Conservation (phyloP, 2,888 invertebrate species). For the Pyralis farinalis region DNA sequence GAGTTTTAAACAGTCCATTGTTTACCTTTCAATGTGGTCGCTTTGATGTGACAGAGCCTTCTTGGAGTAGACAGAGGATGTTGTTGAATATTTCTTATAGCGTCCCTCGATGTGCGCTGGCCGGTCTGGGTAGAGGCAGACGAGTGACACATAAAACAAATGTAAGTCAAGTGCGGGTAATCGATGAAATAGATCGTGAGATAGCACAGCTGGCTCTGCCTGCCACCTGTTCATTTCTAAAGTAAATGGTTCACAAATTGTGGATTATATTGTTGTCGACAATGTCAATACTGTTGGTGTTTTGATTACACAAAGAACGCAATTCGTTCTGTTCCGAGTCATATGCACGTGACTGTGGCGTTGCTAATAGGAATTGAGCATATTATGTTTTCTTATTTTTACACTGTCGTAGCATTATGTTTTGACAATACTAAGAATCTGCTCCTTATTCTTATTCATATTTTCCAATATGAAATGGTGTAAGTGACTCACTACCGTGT, state of each 20-base stretch:
- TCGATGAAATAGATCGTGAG: slow-evolving; percentile 47
- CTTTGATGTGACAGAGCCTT: slow-evolving; percentile 71
- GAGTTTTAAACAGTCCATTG: background rate
- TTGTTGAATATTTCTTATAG: slow-evolving; percentile 75
- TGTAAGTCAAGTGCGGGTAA: slow-evolving; percentile 31
- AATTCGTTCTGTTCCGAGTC: background rate
- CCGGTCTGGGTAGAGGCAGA: slow-evolving; percentile 56
- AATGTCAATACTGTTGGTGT: slow-evolving; percentile 4
- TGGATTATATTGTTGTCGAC: slow-evolving; percentile 1
- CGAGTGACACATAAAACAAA: slow-evolving; percentile 31
- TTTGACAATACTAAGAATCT: too few relatives aligned
- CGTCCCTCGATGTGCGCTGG: slow-evolving; percentile 74
- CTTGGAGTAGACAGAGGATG: slow-evolving; percentile 74
- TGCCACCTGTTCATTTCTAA: slow-evolving; percentile 27
- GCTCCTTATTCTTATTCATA: too few relatives aligned
- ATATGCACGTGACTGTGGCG: background rate
- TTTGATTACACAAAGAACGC: background rate
- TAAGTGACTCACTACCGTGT: too few relatives aligned
- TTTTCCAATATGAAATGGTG: too few relatives aligned
- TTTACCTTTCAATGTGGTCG: slow-evolving; percentile 72
- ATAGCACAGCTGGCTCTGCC: slow-evolving; percentile 32
- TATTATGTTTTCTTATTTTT: too few relatives aligned
- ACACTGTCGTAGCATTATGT: too few relatives aligned
- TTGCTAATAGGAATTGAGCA: too few relatives aligned
- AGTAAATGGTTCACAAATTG: slow-evolving; percentile 2